Conservation (phyloP, 2,888 invertebrate species). For the Papilio protenor region DNA sequence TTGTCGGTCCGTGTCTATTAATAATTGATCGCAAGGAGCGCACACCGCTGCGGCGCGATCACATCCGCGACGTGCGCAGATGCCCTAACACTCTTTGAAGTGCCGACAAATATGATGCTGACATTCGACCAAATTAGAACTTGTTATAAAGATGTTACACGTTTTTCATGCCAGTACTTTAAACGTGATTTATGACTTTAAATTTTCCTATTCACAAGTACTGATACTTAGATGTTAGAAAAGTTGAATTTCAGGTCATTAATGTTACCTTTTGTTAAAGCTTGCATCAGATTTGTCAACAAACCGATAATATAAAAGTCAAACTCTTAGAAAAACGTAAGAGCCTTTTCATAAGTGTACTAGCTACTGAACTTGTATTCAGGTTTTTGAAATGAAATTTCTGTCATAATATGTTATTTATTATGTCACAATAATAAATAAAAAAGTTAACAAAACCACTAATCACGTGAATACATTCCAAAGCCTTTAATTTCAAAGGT, state of each 20-base stretch:
- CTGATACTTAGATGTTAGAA: background rate
- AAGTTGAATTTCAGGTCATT: background rate
- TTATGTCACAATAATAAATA: too few relatives aligned
- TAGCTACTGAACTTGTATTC: background rate
- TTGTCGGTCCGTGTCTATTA: slow-evolving; percentile 37
- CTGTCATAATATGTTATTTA: background rate
- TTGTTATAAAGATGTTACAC: slow-evolving; percentile 10
- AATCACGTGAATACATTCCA: background rate
- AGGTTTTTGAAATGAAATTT: too few relatives aligned
- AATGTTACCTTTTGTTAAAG: background rate
- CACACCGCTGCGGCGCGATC: slow-evolving; percentile 28
- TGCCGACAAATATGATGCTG: slow-evolving; percentile 36
- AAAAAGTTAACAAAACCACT: background rate
- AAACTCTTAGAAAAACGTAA: background rate
- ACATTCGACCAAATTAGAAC: slow-evolving; percentile 38
- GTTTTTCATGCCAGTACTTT: background rate
- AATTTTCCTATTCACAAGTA: background rate
- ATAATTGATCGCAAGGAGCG: slow-evolving; percentile 42
- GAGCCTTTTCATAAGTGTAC: background rate
- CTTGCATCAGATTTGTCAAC: background rate
- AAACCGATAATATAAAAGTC: background rate
- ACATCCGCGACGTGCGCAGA: slow-evolving; percentile 38
- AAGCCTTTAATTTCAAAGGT: background rate
- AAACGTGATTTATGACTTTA: background rate
- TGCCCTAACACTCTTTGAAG: slow-evolving; percentile 43